phyloP scores from a whole-genome alignment of 1,140 invertebrate genomes.

The Drosophila nasuta region DNA sequence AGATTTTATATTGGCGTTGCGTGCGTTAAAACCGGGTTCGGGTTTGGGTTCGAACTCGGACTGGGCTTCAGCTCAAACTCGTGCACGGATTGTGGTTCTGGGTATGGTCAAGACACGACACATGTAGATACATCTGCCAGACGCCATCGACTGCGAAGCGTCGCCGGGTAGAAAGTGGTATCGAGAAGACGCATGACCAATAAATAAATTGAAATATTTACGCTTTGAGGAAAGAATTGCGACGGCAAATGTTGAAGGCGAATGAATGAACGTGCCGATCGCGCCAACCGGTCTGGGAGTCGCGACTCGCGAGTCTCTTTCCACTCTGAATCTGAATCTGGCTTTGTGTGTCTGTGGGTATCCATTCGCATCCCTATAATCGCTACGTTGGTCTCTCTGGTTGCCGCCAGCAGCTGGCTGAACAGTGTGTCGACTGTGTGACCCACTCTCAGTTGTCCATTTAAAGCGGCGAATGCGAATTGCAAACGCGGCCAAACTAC shows the following conservation, averaged over 20 bases:
- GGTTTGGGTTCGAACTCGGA: slow-evolving; percentile 38
- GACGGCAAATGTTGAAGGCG: not conserved
- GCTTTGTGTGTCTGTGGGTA: slow-evolving; percentile 33
- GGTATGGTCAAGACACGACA: slow-evolving; percentile 66
- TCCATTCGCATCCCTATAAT: slow-evolving; percentile 71
- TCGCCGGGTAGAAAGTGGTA: slow-evolving; percentile 41
- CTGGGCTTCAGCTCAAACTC: not conserved
- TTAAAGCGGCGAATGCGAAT: slow-evolving; percentile 63
- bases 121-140: slow-evolving; percentile 66
- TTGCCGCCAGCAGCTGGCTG: slow-evolving; percentile 30
- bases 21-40: slow-evolving; percentile 58
- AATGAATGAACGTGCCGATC: slow-evolving; percentile 36
- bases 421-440: slow-evolving; percentile 68
- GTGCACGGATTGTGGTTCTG: slow-evolving; percentile 4
- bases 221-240: slow-evolving; percentile 63
- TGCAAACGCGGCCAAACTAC: slow-evolving; percentile 63
- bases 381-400: slow-evolving; percentile 60
- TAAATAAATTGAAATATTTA: slow-evolving; percentile 81
- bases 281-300: slow-evolving; percentile 54
- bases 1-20: slow-evolving; percentile 58
- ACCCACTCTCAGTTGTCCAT: slow-evolving; percentile 80
- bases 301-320: slow-evolving; percentile 15
- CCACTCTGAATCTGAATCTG: slow-evolving; percentile 42
- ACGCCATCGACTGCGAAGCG: not conserved
- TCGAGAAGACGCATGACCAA: slow-evolving; percentile 71